A percentile compares a stretch with the other conserved stretches of the same genome.
Conservation (phyloP, 2,888 invertebrate genomes). For the Saturnia japonica region DNA sequence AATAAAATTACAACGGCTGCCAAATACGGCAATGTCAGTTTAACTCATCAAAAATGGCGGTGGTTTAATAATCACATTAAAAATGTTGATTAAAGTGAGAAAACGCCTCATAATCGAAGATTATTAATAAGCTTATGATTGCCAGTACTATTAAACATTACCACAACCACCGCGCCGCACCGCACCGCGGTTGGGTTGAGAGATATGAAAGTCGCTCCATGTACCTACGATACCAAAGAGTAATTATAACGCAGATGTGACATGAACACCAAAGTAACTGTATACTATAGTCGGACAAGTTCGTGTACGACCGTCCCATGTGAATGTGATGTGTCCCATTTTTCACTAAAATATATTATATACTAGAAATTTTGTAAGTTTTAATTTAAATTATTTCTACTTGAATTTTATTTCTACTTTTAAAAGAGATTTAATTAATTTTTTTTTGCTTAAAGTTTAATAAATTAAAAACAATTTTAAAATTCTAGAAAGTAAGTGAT, state of each 20-base stretch:
- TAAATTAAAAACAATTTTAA: too few relatives aligned
- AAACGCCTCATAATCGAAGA: constrained; percentile 53
- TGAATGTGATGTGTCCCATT: too few relatives aligned
- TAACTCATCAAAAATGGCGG: constrained; percentile 30
- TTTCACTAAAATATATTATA: too few relatives aligned
- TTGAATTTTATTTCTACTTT: too few relatives aligned
- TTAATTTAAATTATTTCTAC: too few relatives aligned
- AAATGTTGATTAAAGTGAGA: constrained; percentile 68
- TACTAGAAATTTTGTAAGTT: too few relatives aligned
- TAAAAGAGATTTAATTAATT: too few relatives aligned
- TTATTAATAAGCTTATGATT: constrained; percentile 70
- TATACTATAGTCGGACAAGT: too few relatives aligned
- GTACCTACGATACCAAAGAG: constrained; percentile 37
- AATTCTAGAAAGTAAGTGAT: too few relatives aligned
- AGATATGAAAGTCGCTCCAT: constrained; percentile 47
- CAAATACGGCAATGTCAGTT: constrained; percentile 10
- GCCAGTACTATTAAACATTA: constrained; percentile 63
- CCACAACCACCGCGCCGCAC: too few relatives aligned
- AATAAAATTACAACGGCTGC: neutral
- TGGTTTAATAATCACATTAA: constrained; percentile 65
- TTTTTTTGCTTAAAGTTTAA: too few relatives aligned
- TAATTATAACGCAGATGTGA: constrained; percentile 9
- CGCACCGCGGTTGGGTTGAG: constrained; percentile 43
- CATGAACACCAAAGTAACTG: neutral
- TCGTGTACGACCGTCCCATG: too few relatives aligned